Evolutionary conservation across 2,113 vertebrate species (phyloP).

Genomic region (Crypturellus undulatus): DNA sequence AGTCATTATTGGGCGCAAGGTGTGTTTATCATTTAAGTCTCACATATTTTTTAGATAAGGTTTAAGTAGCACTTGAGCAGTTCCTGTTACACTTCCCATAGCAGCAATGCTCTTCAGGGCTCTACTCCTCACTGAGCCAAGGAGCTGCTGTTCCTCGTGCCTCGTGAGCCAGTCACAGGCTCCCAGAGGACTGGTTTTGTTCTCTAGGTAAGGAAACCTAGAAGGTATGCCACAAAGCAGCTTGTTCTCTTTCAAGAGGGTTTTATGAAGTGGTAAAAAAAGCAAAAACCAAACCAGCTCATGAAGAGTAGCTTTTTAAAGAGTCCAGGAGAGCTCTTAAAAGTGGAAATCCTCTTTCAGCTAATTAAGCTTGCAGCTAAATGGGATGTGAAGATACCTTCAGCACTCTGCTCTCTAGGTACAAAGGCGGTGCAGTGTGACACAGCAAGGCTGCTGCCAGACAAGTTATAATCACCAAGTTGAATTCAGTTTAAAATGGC

Average conservation of each 20-base stretch:
- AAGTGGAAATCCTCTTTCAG: not conserved
- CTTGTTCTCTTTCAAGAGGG: not conserved
- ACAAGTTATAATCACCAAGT: not conserved
- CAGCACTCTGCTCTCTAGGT: not conserved
- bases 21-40: not conserved
- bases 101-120: conserved; percentile 4
- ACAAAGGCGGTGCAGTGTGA: not conserved
- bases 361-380: not conserved
- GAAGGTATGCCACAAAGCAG: not conserved
- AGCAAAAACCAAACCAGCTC: not conserved
- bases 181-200: not conserved
- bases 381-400: not conserved
- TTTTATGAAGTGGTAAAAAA: not conserved
- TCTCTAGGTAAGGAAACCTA: not conserved
- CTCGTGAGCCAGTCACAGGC: not conserved
- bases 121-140: not conserved
- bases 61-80: conserved; percentile 25
- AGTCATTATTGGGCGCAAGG: not conserved
- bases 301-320: not conserved
- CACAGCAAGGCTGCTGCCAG: not conserved
- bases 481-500: not conserved
- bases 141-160: not conserved
- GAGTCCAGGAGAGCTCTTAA: not conserved
- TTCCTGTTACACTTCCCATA: conserved; percentile 42
- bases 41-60: not conserved